Base-by-base conservation (phyloP, 2,888 invertebrate species). In the Amblyjoppa fuscipennis region DNA sequence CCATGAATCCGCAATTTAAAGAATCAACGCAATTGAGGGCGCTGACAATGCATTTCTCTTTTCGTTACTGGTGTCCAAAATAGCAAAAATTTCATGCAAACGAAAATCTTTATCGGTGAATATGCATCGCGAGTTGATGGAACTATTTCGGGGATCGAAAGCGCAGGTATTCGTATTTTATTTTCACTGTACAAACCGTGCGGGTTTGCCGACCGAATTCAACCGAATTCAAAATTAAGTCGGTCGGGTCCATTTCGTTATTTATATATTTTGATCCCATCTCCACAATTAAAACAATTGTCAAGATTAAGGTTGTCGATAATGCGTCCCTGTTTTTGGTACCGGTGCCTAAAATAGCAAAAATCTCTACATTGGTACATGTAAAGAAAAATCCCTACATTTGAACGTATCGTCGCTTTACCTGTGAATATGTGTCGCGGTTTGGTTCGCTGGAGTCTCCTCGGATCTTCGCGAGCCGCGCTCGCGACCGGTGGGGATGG, bases 131-230 rank as follows among this genome's bases (percentile, higher is more conserved):
- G 45, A 3, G 13, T 45, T 45, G 45, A 0, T 13, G 45, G 56
- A 56, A 56, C 9, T 28, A 20, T 25, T 25, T 20, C 34, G 51
- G 41, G 25, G 64, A 75, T 77, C 81, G 66, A 75, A 77, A 76
- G 82, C 64, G 41, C 51, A 66, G 70, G 70, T 71, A 66, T 75
- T 74, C 45, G 51, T 75, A 71, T 79, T 74, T 64, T 41, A 70
- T 64, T 49, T 20, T n/a, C n/a, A 34, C 34, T 34, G 25, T 5
- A n/a, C 4, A 25, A 59, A 59, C 16, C 45, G 51, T 69, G 45
- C 45, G 20, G 20, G 20, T 20, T 20, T 20, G 20, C 20, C 20
- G 20, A 20, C 20, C 20, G 20, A 20, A 20, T 20, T 20, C 20
- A 20, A 20, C 20, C 20, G 20, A 20, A 20, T 20, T 20, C 20